Base-by-base conservation (phyloP, 2,888 invertebrate species). In the Volucella zonaria region DNA sequence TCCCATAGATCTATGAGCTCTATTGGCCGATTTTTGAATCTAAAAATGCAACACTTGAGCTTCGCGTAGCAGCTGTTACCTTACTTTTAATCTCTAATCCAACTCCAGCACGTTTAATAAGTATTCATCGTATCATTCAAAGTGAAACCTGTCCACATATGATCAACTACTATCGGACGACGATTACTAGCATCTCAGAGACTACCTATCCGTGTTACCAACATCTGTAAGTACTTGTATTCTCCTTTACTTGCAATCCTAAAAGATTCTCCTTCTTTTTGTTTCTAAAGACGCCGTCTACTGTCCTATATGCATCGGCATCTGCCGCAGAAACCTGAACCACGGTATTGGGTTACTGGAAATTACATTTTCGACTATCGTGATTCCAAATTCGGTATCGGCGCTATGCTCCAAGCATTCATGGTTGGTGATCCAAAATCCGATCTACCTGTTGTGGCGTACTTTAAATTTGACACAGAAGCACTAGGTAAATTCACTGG, bases 351-450 rank as follows among this genome's bases (percentile, higher is more conserved):
- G 93, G 93, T 94, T 0, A 95, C 95, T 0, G 95, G 95, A 40
- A 95, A 95, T 90, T 95, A 95, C 88, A 93, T 96, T 74, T 93
- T 95, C 87, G 95, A 95, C 82, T 94, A 94, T 87, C 94, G 94
- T n/a, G 94, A 95, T 87, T 93, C 93, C 0, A 93, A 93, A 45
- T 92, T 93, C 78, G 93, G 94, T 61, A 93, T 94, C 77, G 94
- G 94, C 0, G 93, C 94, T 2, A 92, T 94, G 91, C 87, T 94
- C 15, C 94, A 94, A 87, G 92, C 94, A 31, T 92, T 95, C 82
- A 93, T 94, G 9, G 93, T 95, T 3, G 95, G 95, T 0, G 95
- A 95, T 89, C 93, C 94, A 0, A 91, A 93, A 47, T 95, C 95
- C 0, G 94, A 95, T 42, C 92, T 95, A 82, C 95, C 95, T 0